Base-by-base conservation (phyloP, 2,888 invertebrate genomes). In the Phengaris arion region DNA sequence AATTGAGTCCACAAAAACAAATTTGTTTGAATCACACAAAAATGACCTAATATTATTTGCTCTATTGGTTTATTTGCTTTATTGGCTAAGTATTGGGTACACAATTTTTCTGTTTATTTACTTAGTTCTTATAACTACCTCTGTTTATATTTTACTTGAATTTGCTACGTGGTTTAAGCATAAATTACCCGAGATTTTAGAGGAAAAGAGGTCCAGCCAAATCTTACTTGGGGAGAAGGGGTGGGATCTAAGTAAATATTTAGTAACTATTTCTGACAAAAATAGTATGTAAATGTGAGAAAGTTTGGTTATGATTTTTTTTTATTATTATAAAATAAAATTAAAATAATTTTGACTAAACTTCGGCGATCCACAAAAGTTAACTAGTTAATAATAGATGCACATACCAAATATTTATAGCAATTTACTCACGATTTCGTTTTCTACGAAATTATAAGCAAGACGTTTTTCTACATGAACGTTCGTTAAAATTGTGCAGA, bases 11-110 rank as follows among this genome's bases (percentile, higher is more conserved):
- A 8, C 22, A 15, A 59, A 59, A 59, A 59, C 57, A 59, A 59
- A 22, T 59, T 59, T 9, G 57, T n/a, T 59, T 9, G 10, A 59
- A 59, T 22, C 59, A 59, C 59, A 59, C 59, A 59, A 59, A 59
- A 59, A 22, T 59, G 22, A 22, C 22, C 59, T 9, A 59, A 59
- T 9, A 15, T 1, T 59, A 59, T 59, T 59, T 59, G 59, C 59
- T 59, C 15, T 59, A 59, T 59, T 59, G 59, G 9, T 9, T 22
- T 59, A 59, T 59, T 59, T 59, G 59, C 22, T 22, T 22, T 59
- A 22, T 59, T 59, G 59, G 10, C 10, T 22, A 5, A 22, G 59
- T 59, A 48, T 48, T 48, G 22, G 22, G 59, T 10, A 59, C 59
- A 59, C 22, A 59, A 22, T 22, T 59, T 10, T 59, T 59, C 10